Base-by-base conservation (phyloP, 2,797 vertebrate genomes). In the Typhlichthys subterraneus region DNA sequence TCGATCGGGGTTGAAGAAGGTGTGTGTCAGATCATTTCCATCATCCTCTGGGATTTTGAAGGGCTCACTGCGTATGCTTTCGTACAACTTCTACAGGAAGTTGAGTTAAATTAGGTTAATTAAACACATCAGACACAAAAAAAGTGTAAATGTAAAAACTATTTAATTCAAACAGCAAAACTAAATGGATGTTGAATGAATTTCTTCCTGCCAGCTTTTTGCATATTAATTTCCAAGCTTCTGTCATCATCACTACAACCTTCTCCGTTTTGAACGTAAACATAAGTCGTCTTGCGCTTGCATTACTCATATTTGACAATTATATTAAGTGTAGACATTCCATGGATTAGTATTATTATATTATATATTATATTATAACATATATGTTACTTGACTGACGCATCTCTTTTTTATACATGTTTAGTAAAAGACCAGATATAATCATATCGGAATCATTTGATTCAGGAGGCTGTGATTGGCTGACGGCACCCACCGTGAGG, bases 31-130 rank as follows among this genome's bases (percentile, higher is more conserved):
- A 74, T 98, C 96, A 0, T 96, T 94, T 14, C 96, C 96, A 2
- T 98, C 96, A 0, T 98, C 94, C 58, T 96, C 92, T 29, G 83
- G 96, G 73, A 98, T 98, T 85, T 97, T 97, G 84, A 98, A 98
- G 0, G 96, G 96, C 73, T 98, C 96, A 0, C 90, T 96, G 72
- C 89, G 94, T 73, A 98, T 98, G 87, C 96, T 97, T 4, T 96
- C 96, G 3, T 95, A 98, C n/a, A 98, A 90, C 85, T 94, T 94
- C 96, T 98, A n/a, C 13, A 29, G 23, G 4, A 29, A 29, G 23
- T 29, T 4, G 23, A 29, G 17, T 11, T 29, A 14, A 19, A 15
- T n/a, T n/a, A 50, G 15, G 15, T 14, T 50, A 50, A 50, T 9
- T 15, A 2, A 15, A 7, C 14, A n/a, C 23, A 23, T 9, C 12